A percentile compares a stretch with the other conserved stretches of the same genome.
Evolutionary conservation across 1,140 invertebrate species (phyloP).

Genomic region (Pectinophora gossypiella): DNA sequence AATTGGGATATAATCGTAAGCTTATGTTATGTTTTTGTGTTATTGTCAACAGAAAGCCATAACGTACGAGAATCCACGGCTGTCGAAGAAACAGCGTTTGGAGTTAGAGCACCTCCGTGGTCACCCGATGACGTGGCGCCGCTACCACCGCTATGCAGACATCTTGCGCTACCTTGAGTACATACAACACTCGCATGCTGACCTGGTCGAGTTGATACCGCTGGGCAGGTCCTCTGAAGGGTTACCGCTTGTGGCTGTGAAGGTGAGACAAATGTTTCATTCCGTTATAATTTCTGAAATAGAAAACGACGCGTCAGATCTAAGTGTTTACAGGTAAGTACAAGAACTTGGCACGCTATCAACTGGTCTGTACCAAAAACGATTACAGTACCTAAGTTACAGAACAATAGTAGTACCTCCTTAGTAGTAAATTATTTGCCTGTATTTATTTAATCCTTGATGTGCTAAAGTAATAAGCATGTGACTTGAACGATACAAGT

Average conservation of each 20-base stretch:
- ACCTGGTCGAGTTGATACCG: slow-evolving; percentile 79
- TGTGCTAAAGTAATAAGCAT: too few species aligned
- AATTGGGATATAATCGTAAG: slow-evolving; percentile 83
- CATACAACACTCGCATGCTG: slow-evolving; percentile 79
- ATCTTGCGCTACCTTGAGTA: slow-evolving; percentile 82
- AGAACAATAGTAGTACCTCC: too few species aligned
- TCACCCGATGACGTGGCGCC: slow-evolving; percentile 83
- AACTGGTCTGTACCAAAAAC: too few species aligned
- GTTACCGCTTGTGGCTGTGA: slow-evolving; percentile 81
- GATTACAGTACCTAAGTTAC: too few species aligned
- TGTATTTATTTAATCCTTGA: too few species aligned
- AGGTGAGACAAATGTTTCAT: too few species aligned
- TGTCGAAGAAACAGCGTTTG: slow-evolving; percentile 77
- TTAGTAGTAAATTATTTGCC: too few species aligned
- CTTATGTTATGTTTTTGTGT: background rate
- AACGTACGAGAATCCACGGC: slow-evolving; percentile 78
- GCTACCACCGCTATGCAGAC: slow-evolving; percentile 81
- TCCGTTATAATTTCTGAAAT: too few species aligned
- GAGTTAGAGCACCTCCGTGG: slow-evolving; percentile 75
- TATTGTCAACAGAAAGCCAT: slow-evolving; percentile 79
- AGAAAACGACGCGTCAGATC: too few species aligned
- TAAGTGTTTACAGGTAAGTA: too few species aligned
- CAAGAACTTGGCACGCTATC: too few species aligned
- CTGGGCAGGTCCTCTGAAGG: slow-evolving; percentile 85
- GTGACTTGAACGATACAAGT: too few species aligned